phyloP scores from a whole-genome alignment of 2,797 vertebrate genomes.

The Acanthurus tractus region DNA sequence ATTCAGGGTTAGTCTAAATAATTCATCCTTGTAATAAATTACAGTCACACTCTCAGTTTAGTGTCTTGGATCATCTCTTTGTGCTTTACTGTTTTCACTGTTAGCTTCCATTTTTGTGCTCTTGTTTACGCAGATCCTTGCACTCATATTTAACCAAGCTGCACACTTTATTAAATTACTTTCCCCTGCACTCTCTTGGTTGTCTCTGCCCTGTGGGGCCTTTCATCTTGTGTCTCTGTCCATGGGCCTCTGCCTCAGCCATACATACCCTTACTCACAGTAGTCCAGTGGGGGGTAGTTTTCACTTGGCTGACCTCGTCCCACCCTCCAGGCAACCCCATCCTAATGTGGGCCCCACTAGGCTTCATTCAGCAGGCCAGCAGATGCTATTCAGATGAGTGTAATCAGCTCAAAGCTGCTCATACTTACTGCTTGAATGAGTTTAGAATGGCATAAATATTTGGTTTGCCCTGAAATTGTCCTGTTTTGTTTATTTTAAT shows the following conservation, averaged over 20 bases:
- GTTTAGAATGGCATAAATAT: constrained; percentile 69
- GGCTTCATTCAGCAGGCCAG: constrained; percentile 70
- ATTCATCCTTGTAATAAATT: constrained; percentile 44
- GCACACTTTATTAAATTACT: constrained; percentile 42
- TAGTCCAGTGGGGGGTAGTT: constrained; percentile 38
- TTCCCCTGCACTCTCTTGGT: constrained; percentile 21
- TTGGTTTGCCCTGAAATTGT: constrained; percentile 24
- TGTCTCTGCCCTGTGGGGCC: constrained; percentile 18
- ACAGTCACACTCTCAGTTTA: constrained; percentile 45
- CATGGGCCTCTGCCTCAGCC: constrained; percentile 25
- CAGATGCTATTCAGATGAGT: constrained; percentile 82
- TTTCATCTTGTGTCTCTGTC: constrained; percentile 31
- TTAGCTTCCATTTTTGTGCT: constrained; percentile 8
- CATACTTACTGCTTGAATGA: constrained; percentile 46
- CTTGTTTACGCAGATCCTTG: constrained; percentile 33
- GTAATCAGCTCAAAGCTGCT: constrained; percentile 62
- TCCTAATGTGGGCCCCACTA: constrained; percentile 64
- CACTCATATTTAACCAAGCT: constrained; percentile 28
- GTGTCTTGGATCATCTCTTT: constrained; percentile 47
- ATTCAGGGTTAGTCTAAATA: constrained; percentile 43
- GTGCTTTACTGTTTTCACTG: constrained; percentile 16
- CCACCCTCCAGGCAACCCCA: constrained; percentile 47
- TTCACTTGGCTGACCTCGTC: constrained; percentile 63
- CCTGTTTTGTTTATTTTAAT: not conserved
- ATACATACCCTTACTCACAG: constrained; percentile 43